Evolutionary conservation across 2,888 invertebrate genomes (phyloP), one percentile per base, ranked within the genome.

Genomic region (Nysson spinosus): DNA sequence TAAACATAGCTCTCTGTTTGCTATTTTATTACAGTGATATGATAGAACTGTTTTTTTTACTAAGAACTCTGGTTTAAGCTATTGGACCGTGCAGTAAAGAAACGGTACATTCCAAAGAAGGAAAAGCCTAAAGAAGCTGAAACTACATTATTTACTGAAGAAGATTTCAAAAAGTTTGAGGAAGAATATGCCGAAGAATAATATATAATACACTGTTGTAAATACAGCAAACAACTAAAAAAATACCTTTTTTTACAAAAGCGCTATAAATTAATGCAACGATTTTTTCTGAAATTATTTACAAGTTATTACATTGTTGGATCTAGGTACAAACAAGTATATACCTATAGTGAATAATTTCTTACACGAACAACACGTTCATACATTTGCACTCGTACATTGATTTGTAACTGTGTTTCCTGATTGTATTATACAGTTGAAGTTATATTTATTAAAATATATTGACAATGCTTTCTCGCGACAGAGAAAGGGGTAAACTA

Each of bases 71-170:
- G 1, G 42, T 86, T 85, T 5, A 83, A 92, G 91, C 88, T 93
- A 47, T 83, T 92, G 28, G 86, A 90, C 69, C 86, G 92, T 63
- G 91, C 91, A 0, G 57, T 72, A 3, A 87, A 88, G 7, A 90
- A 88, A 70, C 88, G 89, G 52, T 89, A 89, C 55, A 87, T 90
- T 0, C 79, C 89, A 1, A 75, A 14, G 88, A 88, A 54, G 77
- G 84, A 9, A 85, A 89, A 80, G 80, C 88, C 86, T 58, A 88
- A 89, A 63, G 88, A 89, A 65, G 85, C 88, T 40, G 87, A 91
- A 69, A 88, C 89, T 55, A 91, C 93, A 0, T 92, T 89, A 11
- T 94, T 94, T 82, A 92, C 93, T 0, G 91, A 92, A 78, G 93
- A 93, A 81, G 91, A 92, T 43, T 92, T 93, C 75, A 88, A 90